phyloP scores from a whole-genome alignment of 2,797 vertebrate genomes.

The Pteropus rufus region DNA sequence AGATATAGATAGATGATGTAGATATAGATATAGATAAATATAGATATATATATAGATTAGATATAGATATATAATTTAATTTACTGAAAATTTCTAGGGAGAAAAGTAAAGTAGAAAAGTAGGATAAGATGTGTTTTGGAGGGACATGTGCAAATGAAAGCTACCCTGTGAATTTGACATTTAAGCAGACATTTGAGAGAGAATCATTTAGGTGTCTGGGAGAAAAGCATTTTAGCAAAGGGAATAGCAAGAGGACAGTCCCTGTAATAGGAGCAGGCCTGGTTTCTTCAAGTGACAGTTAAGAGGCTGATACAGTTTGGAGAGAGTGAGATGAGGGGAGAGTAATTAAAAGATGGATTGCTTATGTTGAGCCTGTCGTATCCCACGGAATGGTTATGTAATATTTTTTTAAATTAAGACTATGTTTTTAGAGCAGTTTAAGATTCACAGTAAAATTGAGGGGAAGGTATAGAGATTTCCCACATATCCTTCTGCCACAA shows the following conservation, averaged over 20 bases:
- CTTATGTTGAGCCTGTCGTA: background rate
- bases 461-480: background rate
- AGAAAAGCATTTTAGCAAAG: background rate
- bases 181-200: background rate
- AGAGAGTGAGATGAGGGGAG: background rate
- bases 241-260: background rate
- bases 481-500: background rate
- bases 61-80: background rate
- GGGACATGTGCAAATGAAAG: background rate
- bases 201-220: background rate
- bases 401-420: background rate
- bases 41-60: too few species aligned
- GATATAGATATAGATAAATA: too few species aligned
- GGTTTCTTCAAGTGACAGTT: background rate
- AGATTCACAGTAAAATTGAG: background rate
- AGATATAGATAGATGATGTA: too few species aligned
- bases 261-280: background rate
- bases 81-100: background rate
- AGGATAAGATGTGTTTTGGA: background rate
- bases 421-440: background rate
- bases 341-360: background rate
- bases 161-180: background rate
- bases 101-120: background rate
- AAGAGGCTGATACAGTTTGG: background rate
- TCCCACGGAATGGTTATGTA: background rate